These are phyloP conservation scores for Electrophaes corylata DNA, from an alignment of 2,888 invertebrate species.

Conservation along the genomic window DNA sequence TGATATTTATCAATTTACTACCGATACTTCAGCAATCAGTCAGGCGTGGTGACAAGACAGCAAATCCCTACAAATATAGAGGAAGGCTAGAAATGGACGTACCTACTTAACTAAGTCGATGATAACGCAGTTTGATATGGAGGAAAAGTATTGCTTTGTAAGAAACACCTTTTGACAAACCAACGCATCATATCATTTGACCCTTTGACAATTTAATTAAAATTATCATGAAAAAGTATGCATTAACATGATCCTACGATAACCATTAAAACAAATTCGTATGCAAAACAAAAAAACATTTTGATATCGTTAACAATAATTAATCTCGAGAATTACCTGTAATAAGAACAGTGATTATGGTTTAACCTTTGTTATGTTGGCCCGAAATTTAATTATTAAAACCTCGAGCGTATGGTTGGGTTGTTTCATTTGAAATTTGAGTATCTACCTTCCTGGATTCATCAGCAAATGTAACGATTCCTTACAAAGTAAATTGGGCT, in stretches of 20 bases:
- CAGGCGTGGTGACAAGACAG: too few species aligned
- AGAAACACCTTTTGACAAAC: too few species aligned
- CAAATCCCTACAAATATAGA: too few species aligned
- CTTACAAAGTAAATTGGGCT: too few species aligned
- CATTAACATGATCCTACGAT: background rate
- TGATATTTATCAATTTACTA: too few species aligned
- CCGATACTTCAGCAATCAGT: too few species aligned
- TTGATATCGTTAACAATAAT: conserved; percentile 19
- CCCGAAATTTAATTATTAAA: conserved; percentile 27
- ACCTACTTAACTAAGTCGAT: too few species aligned
- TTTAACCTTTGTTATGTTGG: conserved; percentile 27
- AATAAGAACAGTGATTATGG: conserved; percentile 32
- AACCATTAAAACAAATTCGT: background rate
- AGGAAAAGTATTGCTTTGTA: too few species aligned
- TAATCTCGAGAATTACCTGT: conserved; percentile 33
- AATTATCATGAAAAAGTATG: background rate
- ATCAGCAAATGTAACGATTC: conserved; percentile 4
- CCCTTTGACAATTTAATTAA: too few species aligned
- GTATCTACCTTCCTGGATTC: conserved; percentile 2
- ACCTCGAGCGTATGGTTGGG: conserved; percentile 27
- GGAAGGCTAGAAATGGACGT: too few species aligned
- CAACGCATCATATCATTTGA: too few species aligned
- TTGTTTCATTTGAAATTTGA: conserved; percentile 20
- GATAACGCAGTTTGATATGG: too few species aligned
- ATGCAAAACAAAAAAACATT: background rate